Conservation (phyloP, 1,140 invertebrate genomes). For the Sarcophaga peregrina region DNA sequence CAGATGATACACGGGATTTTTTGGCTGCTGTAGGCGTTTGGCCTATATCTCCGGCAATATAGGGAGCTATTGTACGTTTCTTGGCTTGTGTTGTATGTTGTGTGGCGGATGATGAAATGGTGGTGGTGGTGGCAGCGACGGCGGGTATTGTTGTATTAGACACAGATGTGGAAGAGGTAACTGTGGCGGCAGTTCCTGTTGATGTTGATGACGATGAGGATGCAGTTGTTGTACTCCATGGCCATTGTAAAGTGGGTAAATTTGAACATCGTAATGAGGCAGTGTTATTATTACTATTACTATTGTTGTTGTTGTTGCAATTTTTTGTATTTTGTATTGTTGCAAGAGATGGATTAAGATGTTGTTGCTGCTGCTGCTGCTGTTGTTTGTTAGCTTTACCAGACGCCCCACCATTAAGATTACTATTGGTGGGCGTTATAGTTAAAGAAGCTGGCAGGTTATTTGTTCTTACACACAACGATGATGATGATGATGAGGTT, state of each 20-base stretch:
- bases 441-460: conserved; percentile 30
- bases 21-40: conserved; percentile 5
- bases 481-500: background rate
- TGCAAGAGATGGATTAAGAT: background rate
- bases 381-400: conserved; percentile 39
- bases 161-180: background rate
- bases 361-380: too few relatives aligned
- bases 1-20: background rate
- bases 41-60: conserved; percentile 6
- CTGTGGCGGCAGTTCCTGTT: background rate
- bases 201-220: background rate
- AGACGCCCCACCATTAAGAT: background rate
- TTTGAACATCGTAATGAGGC: conserved; percentile 43
- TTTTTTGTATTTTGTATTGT: conserved; percentile 14
- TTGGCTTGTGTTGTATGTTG: conserved; percentile 43
- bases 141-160: background rate
- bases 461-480: conserved; percentile 10
- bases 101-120: conserved; percentile 48
- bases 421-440: conserved; percentile 38
- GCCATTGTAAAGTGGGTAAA: conserved; percentile 45
- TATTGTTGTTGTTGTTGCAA: conserved; percentile 44
- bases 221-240: conserved; percentile 39
- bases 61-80: conserved; percentile 2
- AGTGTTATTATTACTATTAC: conserved; percentile 48
- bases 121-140: conserved; percentile 42